Base-by-base conservation (phyloP, 2,113 vertebrate species). In the Ophiodon elongatus region DNA sequence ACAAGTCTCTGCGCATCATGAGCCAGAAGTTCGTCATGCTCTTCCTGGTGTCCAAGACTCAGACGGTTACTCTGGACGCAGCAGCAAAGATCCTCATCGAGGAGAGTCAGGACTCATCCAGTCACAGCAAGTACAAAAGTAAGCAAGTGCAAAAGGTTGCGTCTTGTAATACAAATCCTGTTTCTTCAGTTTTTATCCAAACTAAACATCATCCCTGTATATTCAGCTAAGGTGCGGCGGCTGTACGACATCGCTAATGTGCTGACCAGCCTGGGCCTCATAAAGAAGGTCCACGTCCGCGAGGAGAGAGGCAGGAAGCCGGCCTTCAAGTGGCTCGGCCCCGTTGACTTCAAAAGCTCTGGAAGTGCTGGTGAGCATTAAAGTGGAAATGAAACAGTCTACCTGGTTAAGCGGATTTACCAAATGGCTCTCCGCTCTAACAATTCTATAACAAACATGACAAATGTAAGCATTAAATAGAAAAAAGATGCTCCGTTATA, bases 11-110 rank as follows among this genome's bases (percentile, higher is more conserved):
- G 87, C 94, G 97, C 78, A 97, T 98, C 89, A 98, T 99, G 97
- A 99, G 97, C 93, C 97, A 98, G 93, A 99, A 98, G 92, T 99
- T 99, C 85, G 97, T 99, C 92, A 99, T 97, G 97, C 95, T 99
- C 43, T 98, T 99, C 95, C 96, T 99, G 73, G 97, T 97, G 85
- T 98, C 97, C 78, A 96, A 96, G 91, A 97, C 97, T 43, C 97
- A 96, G 92, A 96, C 95, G 1, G 96, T 99, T 29, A 97, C 97
- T 37, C 93, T 99, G 81, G 98, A 98, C 43, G 89, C 96, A 0
- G 98, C 98, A 4, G 98, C 98, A 56, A 98, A 97, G 89, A 96
- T 98, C 88, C 93, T 98, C 74, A 99, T 99, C 80, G 97, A 98
- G 90, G 97, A 98, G 85, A 96, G 96, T 13, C 97, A 96, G 80